Percentiles rank a stretch among this genome's conserved stretches.
Conservation (phyloP, 2,113 vertebrate species). For the Procapra przewalskii region DNA sequence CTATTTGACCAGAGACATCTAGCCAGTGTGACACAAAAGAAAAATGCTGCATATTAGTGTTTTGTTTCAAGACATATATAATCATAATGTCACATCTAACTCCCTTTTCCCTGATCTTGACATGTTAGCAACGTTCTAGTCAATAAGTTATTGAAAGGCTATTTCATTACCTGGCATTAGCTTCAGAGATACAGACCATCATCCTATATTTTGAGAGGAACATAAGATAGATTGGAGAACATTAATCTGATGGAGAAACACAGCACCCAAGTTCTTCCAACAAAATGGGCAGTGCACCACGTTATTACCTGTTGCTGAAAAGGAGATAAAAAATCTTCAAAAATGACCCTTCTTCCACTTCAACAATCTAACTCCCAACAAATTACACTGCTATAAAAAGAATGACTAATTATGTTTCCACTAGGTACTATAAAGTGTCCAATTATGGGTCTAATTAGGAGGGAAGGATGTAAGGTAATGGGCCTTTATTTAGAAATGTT, state of each 20-base stretch:
- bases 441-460: slow-evolving; percentile 66
- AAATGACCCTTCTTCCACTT: slow-evolving; percentile 59
- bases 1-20: not conserved
- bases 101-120: not conserved
- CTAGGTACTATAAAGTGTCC: slow-evolving; percentile 55
- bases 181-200: not conserved
- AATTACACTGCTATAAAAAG: slow-evolving; percentile 69
- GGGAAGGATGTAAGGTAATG: slow-evolving; percentile 63
- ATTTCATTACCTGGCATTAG: slow-evolving; percentile 38
- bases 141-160: slow-evolving; percentile 35
- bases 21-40: not conserved
- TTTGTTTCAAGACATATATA: slow-evolving; percentile 47
- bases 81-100: slow-evolving; percentile 11
- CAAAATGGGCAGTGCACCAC: slow-evolving; percentile 18
- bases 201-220: slow-evolving; percentile 23
- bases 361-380: slow-evolving; percentile 51
- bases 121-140: not conserved
- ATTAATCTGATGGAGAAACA: slow-evolving; percentile 53
- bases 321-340: slow-evolving; percentile 46
- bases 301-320: slow-evolving; percentile 52
- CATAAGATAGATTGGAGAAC: not conserved
- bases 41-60: not conserved
- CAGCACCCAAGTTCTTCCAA: slow-evolving; percentile 17
- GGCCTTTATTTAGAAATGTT: slow-evolving; percentile 61
- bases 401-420: slow-evolving; percentile 70